These are phyloP conservation scores for Eristalis pertinax DNA, from an alignment of 2,888 invertebrate species.

Conservation along the genomic window DNA sequence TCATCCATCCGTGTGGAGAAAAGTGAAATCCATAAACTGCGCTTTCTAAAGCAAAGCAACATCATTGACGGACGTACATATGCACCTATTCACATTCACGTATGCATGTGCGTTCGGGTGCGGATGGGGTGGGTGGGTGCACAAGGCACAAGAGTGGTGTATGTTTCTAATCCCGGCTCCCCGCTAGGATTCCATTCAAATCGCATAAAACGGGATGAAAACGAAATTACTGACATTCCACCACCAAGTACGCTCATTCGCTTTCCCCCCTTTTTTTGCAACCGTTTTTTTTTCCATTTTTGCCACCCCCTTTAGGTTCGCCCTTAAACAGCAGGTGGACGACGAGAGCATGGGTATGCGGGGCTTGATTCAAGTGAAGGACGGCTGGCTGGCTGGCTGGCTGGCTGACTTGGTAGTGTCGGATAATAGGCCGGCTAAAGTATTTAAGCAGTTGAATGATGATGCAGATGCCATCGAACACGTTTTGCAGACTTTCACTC, in stretches of 20 bases:
- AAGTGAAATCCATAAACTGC: constrained; percentile 71
- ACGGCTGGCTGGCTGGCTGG: constrained; percentile 46
- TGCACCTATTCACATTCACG: not conserved
- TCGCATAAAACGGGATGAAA: constrained; percentile 62
- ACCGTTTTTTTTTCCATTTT: not conserved
- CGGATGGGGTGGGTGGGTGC: not conserved
- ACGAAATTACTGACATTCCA: constrained; percentile 66
- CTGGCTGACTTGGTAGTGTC: constrained; percentile 57
- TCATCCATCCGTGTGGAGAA: constrained; percentile 61
- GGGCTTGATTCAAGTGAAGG: constrained; percentile 41
- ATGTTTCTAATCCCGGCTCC: constrained; percentile 64
- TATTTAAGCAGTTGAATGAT: constrained; percentile 56
- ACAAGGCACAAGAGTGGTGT: constrained; percentile 28
- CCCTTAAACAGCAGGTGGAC: constrained; percentile 12
- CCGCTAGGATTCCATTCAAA: constrained; percentile 60
- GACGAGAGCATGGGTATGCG: not conserved
- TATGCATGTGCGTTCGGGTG: not conserved
- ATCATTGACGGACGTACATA: constrained; percentile 11
- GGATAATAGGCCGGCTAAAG: constrained; percentile 61
- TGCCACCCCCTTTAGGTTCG: constrained; percentile 30
- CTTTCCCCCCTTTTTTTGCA: constrained; percentile 21
- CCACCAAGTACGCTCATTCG: constrained; percentile 41
- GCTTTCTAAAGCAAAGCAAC: constrained; percentile 40
- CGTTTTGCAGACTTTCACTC: constrained; percentile 65
- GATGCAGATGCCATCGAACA: constrained; percentile 34